Base-by-base conservation (phyloP, 2,797 vertebrate species). In the Orestias chungarensis region DNA sequence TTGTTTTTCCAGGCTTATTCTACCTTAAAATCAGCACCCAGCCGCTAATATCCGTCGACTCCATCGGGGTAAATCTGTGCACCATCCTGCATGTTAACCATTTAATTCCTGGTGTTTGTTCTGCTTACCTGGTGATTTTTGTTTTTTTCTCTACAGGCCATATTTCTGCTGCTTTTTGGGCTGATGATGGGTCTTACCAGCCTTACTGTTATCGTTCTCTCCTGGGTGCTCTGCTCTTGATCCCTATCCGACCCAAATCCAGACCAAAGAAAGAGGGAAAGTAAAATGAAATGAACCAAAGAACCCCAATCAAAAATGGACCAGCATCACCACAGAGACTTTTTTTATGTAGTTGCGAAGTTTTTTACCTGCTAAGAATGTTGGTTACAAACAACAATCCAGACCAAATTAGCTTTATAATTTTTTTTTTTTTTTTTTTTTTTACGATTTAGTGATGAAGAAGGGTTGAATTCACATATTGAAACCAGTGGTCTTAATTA, bases 1-100 rank as follows among this genome's bases (percentile, higher is more conserved):
- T 98, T 92, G 84, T 99, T 57, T 99, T 95, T 88, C 97, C 97
- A 5, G 97, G 96, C 57, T 85, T 99, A 3, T 97, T 99, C 93
- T 97, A 96, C 92, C 94, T 99, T 75, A 96, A 94, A 86, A 94
- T 98, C 82, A 95, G 94, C 91, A 91, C 83, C 81, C 94, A 95
- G 68, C 93, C 94, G 27, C 91, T 96, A 61, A 55, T 89, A 65
- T 97, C 96, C 6, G 78, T 86, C 33, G 95, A 95, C 84, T 97
- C 95, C 64, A 79, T 97, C 3, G 95, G 95, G 93, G 97, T 99
- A 96, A 90, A 90, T 73, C 40, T 52, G 55, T n/a, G 59, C 25
- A 40, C 14, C 71, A 29, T 25, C 0, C 3, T 18, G 15, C 33
- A 47, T 25, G 18, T 43, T 23, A 52, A 1, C 12, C n/a, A 20